These are phyloP conservation scores for Drosophila leonis DNA, from an alignment of 2,888 invertebrate genomes.

Conservation along the genomic window DNA sequence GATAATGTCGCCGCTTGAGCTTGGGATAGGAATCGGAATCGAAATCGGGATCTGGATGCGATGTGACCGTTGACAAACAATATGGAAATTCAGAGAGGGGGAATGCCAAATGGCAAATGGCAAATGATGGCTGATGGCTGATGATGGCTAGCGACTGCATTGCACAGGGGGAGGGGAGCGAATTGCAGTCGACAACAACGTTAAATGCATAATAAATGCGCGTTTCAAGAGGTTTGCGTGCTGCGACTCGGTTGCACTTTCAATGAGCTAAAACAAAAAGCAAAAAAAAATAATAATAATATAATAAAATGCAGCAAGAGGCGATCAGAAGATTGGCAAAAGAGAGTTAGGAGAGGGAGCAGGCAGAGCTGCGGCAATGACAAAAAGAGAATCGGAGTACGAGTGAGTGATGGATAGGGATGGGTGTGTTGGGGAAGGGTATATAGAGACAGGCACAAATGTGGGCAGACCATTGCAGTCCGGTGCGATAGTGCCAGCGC, in stretches of 20 bases:
- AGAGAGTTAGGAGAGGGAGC: neutral
- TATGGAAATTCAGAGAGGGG: slow-evolving; percentile 62
- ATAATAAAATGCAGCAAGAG: slow-evolving; percentile 19
- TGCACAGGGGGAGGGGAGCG: slow-evolving; percentile 3
- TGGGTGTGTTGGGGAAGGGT: neutral
- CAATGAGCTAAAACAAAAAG: slow-evolving; percentile 66
- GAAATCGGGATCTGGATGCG: slow-evolving; percentile 58
- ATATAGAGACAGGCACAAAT: neutral
- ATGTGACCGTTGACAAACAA: slow-evolving; percentile 69
- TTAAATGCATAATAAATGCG: slow-evolving; percentile 81
- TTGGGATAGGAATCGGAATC: slow-evolving; percentile 39
- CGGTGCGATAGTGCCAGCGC: slow-evolving; percentile 9
- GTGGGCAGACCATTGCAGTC: neutral
- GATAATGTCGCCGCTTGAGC: slow-evolving; percentile 58
- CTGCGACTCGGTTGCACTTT: slow-evolving; percentile 73
- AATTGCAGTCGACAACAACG: slow-evolving; percentile 67
- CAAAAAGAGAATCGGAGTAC: neutral
- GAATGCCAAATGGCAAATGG: slow-evolving; percentile 27
- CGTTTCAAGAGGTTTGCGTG: slow-evolving; percentile 63
- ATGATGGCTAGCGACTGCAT: slow-evolving; percentile 31
- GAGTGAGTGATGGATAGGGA: slow-evolving; percentile 1
- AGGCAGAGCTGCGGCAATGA: slow-evolving; percentile 6
- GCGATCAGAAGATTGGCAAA: slow-evolving; percentile 44
- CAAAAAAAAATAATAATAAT: slow-evolving; percentile 8
- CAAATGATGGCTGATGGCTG: slow-evolving; percentile 25